Evolutionary conservation across 2,888 invertebrate genomes (phyloP).

Genomic region (Rhimphoctona megacephalus): DNA sequence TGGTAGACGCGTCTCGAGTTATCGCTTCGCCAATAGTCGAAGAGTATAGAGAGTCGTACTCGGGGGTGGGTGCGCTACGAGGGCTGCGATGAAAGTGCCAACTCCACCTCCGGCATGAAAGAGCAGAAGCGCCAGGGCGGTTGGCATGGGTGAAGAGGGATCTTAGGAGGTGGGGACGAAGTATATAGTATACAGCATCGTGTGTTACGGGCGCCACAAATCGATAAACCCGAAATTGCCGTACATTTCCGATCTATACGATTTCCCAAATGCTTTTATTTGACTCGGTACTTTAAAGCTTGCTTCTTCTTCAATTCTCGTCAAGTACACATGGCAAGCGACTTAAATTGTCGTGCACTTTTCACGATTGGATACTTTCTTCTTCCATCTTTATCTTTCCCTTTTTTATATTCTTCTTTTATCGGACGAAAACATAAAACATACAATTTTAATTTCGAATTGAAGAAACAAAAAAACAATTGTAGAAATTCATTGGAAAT

Average conservation of each 20-base stretch:
- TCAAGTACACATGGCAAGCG: neutral
- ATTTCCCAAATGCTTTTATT: slow-evolving; percentile 67
- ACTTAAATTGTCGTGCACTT: slow-evolving; percentile 56
- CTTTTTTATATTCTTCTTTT: neutral
- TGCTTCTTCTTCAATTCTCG: slow-evolving; percentile 27
- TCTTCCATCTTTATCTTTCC: slow-evolving; percentile 6
- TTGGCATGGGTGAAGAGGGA: slow-evolving; percentile 57
- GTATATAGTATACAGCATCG: slow-evolving; percentile 26
- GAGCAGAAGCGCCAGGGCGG: slow-evolving; percentile 11
- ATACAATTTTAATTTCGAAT: neutral
- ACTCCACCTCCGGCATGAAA: slow-evolving; percentile 55
- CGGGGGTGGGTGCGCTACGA: slow-evolving; percentile 58
- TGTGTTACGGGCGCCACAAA: slow-evolving; percentile 72
- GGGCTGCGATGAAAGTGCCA: slow-evolving; percentile 62
- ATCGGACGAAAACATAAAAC: neutral
- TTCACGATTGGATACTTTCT: slow-evolving; percentile 48
- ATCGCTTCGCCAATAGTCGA: slow-evolving; percentile 83
- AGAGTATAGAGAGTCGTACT: slow-evolving; percentile 61
- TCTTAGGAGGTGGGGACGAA: slow-evolving; percentile 57
- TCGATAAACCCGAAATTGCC: slow-evolving; percentile 79
- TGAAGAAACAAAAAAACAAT: too few relatives aligned
- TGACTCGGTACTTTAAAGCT: slow-evolving; percentile 60
- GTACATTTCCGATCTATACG: slow-evolving; percentile 67
- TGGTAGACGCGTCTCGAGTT: slow-evolving; percentile 82
- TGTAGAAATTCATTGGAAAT: too few relatives aligned